Conservation (phyloP, 2,888 invertebrate genomes). For the Julus scanicus region DNA sequence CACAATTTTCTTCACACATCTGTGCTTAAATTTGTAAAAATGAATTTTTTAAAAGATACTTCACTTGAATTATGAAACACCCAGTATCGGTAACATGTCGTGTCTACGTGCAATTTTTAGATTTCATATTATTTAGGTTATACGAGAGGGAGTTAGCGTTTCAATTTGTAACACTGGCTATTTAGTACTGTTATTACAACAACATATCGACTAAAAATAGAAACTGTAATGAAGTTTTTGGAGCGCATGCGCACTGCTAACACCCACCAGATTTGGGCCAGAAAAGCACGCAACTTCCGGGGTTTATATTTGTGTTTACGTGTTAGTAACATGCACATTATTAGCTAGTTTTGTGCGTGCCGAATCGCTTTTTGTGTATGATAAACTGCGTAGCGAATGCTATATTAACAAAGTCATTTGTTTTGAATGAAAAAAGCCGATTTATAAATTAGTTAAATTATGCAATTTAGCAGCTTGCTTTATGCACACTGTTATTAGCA, state of each 20-base stretch:
- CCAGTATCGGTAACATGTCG: neutral
- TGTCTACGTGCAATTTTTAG: neutral
- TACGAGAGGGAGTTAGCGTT: neutral
- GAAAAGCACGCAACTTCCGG: neutral
- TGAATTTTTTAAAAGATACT: too few relatives aligned
- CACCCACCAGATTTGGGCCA: neutral
- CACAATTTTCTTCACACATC: too few relatives aligned
- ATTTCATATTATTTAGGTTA: constrained; percentile 28
- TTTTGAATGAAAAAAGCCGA: neutral
- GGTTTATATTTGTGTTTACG: neutral
- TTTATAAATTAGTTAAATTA: neutral
- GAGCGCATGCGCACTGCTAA: neutral
- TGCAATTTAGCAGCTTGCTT: constrained; percentile 11
- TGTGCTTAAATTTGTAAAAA: too few relatives aligned
- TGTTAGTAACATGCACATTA: neutral
- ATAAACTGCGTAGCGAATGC: neutral
- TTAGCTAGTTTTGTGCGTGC: neutral
- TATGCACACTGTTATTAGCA: neutral
- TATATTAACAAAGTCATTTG: neutral
- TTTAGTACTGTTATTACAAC: neutral
- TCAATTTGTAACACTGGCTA: neutral
- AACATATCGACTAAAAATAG: neutral
- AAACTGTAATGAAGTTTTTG: neutral
- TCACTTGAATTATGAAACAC: too few relatives aligned
- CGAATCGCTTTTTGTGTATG: neutral